Evolutionary conservation across 2,113 vertebrate genomes (phyloP).

Genomic region (Rhea americana): DNA sequence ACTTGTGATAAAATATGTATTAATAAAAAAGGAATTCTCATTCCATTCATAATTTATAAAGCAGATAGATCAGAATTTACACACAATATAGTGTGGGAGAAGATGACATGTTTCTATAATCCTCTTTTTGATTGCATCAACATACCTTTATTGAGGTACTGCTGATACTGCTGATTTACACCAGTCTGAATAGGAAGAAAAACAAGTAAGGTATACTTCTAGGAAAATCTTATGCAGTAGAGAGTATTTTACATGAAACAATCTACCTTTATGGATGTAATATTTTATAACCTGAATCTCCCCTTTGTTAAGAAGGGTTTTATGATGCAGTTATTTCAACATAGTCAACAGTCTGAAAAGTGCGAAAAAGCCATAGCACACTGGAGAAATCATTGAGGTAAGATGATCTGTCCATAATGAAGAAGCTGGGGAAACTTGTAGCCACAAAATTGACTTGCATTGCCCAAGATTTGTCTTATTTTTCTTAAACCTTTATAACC

Average conservation of each 20-base stretch:
- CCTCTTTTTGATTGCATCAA: neutral
- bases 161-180: neutral
- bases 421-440: neutral
- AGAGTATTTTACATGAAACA: neutral
- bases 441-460: neutral
- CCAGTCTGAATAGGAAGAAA: neutral
- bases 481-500: neutral
- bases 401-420: neutral
- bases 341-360: neutral
- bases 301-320: neutral
- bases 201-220: neutral
- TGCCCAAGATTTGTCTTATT: neutral
- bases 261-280: neutral
- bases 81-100: neutral
- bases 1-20: slow-evolving; percentile 45
- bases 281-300: neutral
- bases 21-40: slow-evolving; percentile 29
- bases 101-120: neutral
- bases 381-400: neutral
- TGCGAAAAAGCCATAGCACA: neutral
- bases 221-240: neutral
- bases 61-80: neutral
- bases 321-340: neutral
- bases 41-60: slow-evolving; percentile 51
- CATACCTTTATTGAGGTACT: neutral